A percentile compares a stretch with the other conserved stretches of the same genome.
Evolutionary conservation across 2,113 vertebrate genomes (phyloP).

Genomic region (Erythrolamprus reginae): DNA sequence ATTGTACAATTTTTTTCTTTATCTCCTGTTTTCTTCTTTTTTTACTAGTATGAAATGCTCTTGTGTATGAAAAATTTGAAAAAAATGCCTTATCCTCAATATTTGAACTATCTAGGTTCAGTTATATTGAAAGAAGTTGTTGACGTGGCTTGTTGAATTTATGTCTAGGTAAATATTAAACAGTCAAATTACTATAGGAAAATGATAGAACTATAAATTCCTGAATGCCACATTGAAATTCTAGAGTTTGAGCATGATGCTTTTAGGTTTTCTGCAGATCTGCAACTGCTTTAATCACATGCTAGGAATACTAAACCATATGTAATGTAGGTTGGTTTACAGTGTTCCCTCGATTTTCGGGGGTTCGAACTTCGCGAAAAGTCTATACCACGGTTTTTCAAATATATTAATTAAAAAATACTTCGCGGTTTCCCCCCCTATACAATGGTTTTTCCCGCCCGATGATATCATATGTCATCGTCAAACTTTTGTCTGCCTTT

Average conservation of each 20-base stretch:
- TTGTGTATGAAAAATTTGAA: background rate
- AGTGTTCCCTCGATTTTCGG: too few species aligned
- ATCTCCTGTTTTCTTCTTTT: background rate
- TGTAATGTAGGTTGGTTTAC: background rate
- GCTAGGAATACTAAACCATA: background rate
- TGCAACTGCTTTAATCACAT: background rate
- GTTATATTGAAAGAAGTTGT: background rate
- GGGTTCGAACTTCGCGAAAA: too few species aligned
- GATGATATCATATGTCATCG: too few species aligned
- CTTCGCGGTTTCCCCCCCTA: too few species aligned
- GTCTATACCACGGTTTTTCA: too few species aligned
- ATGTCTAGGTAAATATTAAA: background rate
- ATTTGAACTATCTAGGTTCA: background rate
- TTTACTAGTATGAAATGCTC: background rate
- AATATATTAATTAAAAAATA: too few species aligned
- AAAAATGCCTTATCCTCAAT: background rate
- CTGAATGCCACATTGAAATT: constrained; percentile 3
- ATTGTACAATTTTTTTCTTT: background rate
- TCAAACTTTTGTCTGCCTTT: too few species aligned
- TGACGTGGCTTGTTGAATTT: background rate
- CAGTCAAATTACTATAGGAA: background rate
- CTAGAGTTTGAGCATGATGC: background rate
- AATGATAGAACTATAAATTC: background rate
- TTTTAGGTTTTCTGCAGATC: background rate
- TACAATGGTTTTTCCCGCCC: too few species aligned